A percentile compares a stretch with the other conserved stretches of the same genome.
Conservation (phyloP, 2,113 vertebrate species). For the Sinocyclocheilus anophthalmus region DNA sequence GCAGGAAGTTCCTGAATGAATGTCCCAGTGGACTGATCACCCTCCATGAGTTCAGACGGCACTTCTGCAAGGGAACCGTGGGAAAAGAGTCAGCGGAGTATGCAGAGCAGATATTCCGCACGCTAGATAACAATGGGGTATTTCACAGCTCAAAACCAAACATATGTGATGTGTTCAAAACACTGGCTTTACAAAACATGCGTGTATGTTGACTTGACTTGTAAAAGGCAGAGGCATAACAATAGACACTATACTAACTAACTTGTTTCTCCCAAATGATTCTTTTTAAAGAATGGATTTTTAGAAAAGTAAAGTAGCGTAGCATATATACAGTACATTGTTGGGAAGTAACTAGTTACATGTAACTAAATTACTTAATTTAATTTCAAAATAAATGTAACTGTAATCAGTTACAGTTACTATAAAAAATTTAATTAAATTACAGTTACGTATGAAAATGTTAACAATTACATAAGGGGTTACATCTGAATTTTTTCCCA, state of each 20-base stretch:
- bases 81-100: conserved; percentile 68
- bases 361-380: too few species aligned
- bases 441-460: too few species aligned
- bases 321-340: too few species aligned
- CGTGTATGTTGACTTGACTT: not conserved
- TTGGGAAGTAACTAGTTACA: too few species aligned
- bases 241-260: not conserved
- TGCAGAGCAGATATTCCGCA: conserved; percentile 72
- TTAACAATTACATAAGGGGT: too few species aligned
- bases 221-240: not conserved
- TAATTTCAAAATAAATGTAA: too few species aligned
- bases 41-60: conserved; percentile 71
- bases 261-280: not conserved
- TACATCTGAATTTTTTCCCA: too few species aligned
- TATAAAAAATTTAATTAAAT: too few species aligned
- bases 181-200: not conserved
- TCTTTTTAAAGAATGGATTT: not conserved
- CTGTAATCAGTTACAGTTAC: too few species aligned
- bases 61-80: conserved; percentile 72
- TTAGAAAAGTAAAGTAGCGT: too few species aligned
- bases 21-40: conserved; percentile 71
- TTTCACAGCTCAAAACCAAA: not conserved
- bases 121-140: conserved; percentile 69
- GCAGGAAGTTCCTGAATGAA: conserved; percentile 73
- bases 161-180: not conserved